Conservation (phyloP, 2,797 vertebrate species). For the Pipistrellus kuhlii region DNA sequence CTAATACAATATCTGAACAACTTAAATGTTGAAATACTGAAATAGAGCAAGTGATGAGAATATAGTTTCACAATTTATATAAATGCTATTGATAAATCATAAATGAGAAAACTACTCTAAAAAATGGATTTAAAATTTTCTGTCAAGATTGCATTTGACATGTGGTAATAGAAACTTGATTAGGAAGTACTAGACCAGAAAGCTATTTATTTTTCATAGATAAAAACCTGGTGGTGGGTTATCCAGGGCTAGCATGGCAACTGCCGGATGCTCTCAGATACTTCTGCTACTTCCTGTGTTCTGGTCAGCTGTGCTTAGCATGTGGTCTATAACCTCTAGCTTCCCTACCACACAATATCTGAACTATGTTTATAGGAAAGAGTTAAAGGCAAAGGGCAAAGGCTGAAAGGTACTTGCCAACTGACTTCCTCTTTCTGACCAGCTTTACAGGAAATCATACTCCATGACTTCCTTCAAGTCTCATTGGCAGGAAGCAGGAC, state of each 20-base stretch:
- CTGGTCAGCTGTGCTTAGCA: neutral
- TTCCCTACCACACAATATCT: neutral
- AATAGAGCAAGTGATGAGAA: constrained; percentile 31
- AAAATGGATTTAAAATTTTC: neutral
- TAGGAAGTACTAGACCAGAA: neutral
- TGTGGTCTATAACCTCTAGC: neutral
- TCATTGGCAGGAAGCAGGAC: neutral
- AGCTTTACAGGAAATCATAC: neutral
- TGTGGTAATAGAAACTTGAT: neutral
- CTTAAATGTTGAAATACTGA: neutral
- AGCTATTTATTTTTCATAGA: neutral
- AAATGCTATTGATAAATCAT: constrained; percentile 14
- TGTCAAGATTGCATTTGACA: neutral
- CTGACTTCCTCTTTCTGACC: neutral
- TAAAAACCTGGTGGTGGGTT: neutral
- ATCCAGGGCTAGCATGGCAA: neutral
- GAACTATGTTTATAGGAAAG: neutral
- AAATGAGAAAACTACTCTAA: constrained; percentile 19
- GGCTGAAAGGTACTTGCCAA: neutral
- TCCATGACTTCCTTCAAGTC: neutral
- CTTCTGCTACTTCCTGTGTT: neutral
- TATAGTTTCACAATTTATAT: neutral
- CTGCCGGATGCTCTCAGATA: neutral
- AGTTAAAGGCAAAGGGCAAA: neutral
- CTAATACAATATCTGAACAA: neutral